Base-by-base conservation (phyloP, 2,113 vertebrate species). In the Xiphorhynchus elegans region DNA sequence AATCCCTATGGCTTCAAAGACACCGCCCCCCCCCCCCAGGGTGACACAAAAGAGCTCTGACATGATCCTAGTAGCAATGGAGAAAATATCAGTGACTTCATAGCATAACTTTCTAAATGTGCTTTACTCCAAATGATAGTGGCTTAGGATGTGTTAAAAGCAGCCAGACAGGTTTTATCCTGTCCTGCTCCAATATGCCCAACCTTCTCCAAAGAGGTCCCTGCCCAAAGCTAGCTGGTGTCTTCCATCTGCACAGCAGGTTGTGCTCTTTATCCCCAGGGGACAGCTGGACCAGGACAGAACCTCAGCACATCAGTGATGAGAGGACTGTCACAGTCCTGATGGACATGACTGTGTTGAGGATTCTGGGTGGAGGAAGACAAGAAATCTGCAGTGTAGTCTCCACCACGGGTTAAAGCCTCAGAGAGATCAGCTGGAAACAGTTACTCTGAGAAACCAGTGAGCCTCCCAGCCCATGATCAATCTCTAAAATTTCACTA, bases 221-320 rank as follows among this genome's bases (percentile, higher is more conserved):
- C n/a, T 73, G 46, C 67, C 62, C 70, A 85, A 91, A 93, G 49
- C 53, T 60, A 19, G 0, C 0, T 7, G 7, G 9, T 40, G 17
- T 55, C n/a, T 64, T 56, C 44, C 15, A 28, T 9, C 35, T 55
- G 13, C 40, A 42, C 46, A 72, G 63, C 47, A 50, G 23, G 26
- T 7, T 40, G 31, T 21, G 6, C 11, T 66, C 40, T 40, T 84
- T 49, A 56, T 25, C 9, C 24, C 35, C 55, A 44, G 17, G 42
- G 74, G 25, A 63, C 21, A 44, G 16, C 8, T 55, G 53, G 52
- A 59, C 9, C 18, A 44, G 29, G 42, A 33, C 33, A 93, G 56
- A 87, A 40, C 13, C 23, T 28, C 2, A 0, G 10, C 19, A 44
- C 7, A 1, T 0, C 11, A 2, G 1, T 1, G 2, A 44, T 37